These are phyloP conservation scores for Maniola hyperantus DNA, from an alignment of 2,888 invertebrate genomes.

Conservation along the genomic window DNA sequence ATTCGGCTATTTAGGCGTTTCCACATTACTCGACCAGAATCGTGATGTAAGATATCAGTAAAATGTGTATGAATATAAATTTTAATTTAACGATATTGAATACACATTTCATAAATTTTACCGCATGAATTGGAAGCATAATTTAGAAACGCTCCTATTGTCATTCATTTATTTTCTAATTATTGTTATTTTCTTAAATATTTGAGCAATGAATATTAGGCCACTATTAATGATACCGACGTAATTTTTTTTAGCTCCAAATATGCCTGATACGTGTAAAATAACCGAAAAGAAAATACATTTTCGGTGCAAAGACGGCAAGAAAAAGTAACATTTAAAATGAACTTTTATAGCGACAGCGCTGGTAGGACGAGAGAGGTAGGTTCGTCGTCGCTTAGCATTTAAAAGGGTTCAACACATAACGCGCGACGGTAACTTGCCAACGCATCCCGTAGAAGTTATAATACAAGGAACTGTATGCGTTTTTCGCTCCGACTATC, in stretches of 20 bases:
- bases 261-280: neutral
- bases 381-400: slow-evolving; percentile 14
- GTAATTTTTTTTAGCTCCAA: neutral
- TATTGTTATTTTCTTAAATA: slow-evolving; percentile 3
- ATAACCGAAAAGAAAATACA: neutral
- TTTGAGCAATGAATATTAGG: slow-evolving; percentile 10
- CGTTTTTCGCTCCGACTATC: too few species aligned
- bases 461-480: too few species aligned
- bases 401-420: neutral
- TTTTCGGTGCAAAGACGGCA: neutral
- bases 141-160: neutral
- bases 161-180: neutral
- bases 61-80: neutral
- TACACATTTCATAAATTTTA: neutral
- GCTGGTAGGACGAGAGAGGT: neutral
- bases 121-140: neutral
- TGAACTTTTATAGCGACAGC: slow-evolving; percentile 17
- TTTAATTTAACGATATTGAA: neutral
- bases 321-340: neutral
- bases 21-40: neutral
- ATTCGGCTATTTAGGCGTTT: neutral
- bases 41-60: neutral
- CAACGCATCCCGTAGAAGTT: too few species aligned
- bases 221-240: neutral
- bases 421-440: neutral